Evolutionary conservation across 2,888 invertebrate species (phyloP), one percentile per base, ranked within the genome.

Genomic region (Nebria brevicollis): DNA sequence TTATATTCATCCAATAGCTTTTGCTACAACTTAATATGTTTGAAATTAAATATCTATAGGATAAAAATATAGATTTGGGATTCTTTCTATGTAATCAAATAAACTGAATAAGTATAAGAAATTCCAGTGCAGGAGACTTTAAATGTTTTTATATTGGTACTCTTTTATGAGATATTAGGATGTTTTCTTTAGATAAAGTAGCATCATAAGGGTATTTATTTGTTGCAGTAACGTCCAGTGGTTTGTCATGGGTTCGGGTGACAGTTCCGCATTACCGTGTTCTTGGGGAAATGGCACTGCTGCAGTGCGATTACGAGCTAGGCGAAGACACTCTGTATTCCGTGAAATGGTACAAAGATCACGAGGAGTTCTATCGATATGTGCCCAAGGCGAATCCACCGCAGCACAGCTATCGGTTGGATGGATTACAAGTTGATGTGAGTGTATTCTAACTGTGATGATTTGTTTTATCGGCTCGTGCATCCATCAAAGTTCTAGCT

Each of bases 341-440:
- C 25, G 94, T 95, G 86, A 95, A 95, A 90, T 95, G 95, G 95
- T 95, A 95, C 90, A 93, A 95, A 88, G 95, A 95, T 89, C 94
- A 95, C 89, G 95, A 95, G 86, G 95, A 95, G 89, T 95, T 95
- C 89, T 95, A 95, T 90, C 91, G 95, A 85, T 95, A 91, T 88
- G 93, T 95, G 88, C 95, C 95, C 80, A 94, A 94, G 87, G 92
- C 92, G 84, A 91, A 92, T 83, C 94, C 94, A 8, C 93, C 93
- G 83, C 93, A 94, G 86, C 93, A 92, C 87, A 93, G 94, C 83
- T 95, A 94, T 89, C 91, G 92, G 86, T 90, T 94, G 77, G 93
- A 94, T 78, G 94, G 94, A 66, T 91, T 94, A 84, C 91, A 92
- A 89, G 93, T 94, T 77, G 93, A 94, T 86, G 94, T 94, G 88